Percentiles rank a stretch among this genome's conserved stretches.
Conservation (phyloP, 2,888 invertebrate species). For the Tromatobia lineatoria region DNA sequence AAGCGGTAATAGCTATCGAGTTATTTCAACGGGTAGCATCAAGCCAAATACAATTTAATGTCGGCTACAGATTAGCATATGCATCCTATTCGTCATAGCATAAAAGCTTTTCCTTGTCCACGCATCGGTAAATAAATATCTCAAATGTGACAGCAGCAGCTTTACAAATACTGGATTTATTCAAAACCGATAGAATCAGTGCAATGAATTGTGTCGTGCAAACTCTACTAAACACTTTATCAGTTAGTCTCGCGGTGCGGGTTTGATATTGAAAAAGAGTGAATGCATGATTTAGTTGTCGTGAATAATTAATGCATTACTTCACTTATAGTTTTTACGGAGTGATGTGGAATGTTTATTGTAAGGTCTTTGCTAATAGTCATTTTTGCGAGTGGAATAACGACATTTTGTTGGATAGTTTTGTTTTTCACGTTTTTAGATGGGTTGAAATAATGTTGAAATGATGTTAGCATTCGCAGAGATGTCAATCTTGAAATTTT, state of each 20-base stretch:
- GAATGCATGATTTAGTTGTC: background rate
- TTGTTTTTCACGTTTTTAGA: background rate
- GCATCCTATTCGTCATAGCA: conserved; percentile 38
- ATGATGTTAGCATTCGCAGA: too few species aligned
- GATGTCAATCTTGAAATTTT: too few species aligned
- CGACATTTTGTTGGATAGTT: background rate
- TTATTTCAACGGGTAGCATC: conserved; percentile 26
- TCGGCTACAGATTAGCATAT: conserved; percentile 48
- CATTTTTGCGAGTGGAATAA: background rate
- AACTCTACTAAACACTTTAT: background rate
- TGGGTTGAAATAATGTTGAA: too few species aligned
- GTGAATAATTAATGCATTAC: background rate
- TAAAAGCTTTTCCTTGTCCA: conserved; percentile 6
- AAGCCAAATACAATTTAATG: conserved; percentile 10
- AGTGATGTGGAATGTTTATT: background rate
- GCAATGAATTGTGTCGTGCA: background rate
- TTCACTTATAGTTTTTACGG: background rate
- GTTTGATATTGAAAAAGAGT: background rate
- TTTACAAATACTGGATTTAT: conserved; percentile 15
- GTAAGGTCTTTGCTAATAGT: too few species aligned
- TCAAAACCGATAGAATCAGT: background rate
- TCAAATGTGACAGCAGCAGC: background rate
- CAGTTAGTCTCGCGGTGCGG: background rate
- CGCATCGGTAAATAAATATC: background rate
- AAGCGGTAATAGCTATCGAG: conserved; percentile 30